phyloP scores from a whole-genome alignment of 2,113 vertebrate genomes.

The Odobenus rosmarus region DNA sequence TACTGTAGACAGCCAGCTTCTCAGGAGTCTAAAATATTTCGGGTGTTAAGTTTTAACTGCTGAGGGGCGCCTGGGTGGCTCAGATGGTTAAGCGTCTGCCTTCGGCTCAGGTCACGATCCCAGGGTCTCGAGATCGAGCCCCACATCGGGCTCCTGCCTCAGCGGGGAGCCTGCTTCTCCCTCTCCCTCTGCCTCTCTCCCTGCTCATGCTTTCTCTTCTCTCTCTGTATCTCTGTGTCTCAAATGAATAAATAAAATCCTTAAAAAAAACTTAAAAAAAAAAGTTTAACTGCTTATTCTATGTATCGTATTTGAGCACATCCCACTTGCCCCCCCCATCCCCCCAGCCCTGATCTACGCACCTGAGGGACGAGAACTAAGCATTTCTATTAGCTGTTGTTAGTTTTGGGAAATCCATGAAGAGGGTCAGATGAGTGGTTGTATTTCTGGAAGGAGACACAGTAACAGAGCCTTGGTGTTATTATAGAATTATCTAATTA shows the following conservation, averaged over 20 bases:
- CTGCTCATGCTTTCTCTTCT: too few relatives aligned
- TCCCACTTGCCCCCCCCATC: background rate
- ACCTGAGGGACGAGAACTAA: background rate
- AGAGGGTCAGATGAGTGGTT: background rate
- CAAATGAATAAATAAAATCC: too few relatives aligned
- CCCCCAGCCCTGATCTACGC: background rate
- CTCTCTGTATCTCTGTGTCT: too few relatives aligned
- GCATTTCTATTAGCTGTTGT: background rate
- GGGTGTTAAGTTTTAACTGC: background rate
- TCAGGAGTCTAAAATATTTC: background rate
- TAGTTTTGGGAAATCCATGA: background rate
- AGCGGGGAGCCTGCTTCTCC: too few relatives aligned
- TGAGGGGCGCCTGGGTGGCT: too few relatives aligned
- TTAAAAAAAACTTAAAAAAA: too few relatives aligned
- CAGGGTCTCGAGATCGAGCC: too few relatives aligned
- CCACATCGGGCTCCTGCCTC: too few relatives aligned
- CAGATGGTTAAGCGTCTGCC: too few relatives aligned
- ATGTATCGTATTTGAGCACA: background rate
- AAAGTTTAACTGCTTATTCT: background rate
- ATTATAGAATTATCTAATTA: background rate
- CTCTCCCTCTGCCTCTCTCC: too few relatives aligned
- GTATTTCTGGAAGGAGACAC: background rate
- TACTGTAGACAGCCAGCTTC: background rate
- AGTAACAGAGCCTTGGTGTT: too few relatives aligned
- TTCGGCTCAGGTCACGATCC: too few relatives aligned